These are phyloP conservation scores for Manis javanica DNA, from an alignment of 2,797 vertebrate species.

Conservation along the genomic window DNA sequence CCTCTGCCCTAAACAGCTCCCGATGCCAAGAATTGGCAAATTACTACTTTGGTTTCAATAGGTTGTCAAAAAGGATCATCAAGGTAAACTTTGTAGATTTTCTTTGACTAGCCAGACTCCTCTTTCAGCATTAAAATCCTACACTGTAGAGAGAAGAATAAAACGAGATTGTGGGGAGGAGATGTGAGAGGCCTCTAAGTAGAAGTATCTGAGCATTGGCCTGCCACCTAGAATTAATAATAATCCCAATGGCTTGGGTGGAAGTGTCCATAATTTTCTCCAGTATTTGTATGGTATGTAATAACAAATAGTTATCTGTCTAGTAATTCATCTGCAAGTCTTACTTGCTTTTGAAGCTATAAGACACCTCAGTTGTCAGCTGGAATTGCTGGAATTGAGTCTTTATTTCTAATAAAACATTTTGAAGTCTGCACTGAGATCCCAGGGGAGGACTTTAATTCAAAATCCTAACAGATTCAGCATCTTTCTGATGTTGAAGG, in stretches of 20 bases:
- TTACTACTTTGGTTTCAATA: slow-evolving; percentile 92
- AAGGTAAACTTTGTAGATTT: slow-evolving; percentile 84
- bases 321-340: background rate
- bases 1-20: slow-evolving; percentile 85
- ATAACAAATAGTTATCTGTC: background rate
- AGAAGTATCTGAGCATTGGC: background rate
- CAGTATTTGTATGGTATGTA: background rate
- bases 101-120: background rate
- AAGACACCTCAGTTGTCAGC: background rate
- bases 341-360: background rate
- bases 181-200: background rate
- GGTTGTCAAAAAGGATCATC: slow-evolving; percentile 91
- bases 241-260: background rate
- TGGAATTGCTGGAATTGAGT: background rate
- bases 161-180: background rate
- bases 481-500: slow-evolving; percentile 86
- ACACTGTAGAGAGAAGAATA: background rate
- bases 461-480: slow-evolving; percentile 87
- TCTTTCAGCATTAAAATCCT: background rate
- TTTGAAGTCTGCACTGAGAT: background rate
- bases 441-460: background rate
- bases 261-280: background rate
- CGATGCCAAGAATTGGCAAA: slow-evolving; percentile 92
- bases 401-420: background rate
- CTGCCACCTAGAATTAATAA: background rate